Conservation (phyloP, 2,113 vertebrate species). For the Suncus etruscus region DNA sequence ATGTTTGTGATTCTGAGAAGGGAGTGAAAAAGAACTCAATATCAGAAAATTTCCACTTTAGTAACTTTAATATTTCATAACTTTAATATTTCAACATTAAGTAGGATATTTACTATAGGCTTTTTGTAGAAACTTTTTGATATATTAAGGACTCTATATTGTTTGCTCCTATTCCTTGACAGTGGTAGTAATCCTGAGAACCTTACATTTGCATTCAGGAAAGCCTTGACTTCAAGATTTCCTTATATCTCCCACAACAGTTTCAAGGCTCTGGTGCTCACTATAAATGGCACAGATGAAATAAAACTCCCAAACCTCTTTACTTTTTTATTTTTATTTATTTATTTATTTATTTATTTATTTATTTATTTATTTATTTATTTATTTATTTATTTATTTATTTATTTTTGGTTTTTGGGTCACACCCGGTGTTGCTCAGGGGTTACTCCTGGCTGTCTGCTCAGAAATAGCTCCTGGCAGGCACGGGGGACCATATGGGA, state of each 20-base stretch:
- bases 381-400: too few relatives aligned
- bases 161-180: background rate
- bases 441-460: too few relatives aligned
- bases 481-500: too few relatives aligned
- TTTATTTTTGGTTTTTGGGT: too few relatives aligned
- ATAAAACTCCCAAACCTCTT: constrained; percentile 50
- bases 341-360: too few relatives aligned
- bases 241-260: background rate
- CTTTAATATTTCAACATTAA: constrained; percentile 16
- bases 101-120: background rate
- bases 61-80: background rate
- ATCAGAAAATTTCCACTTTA: constrained; percentile 36
- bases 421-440: too few relatives aligned
- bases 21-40: background rate
- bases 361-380: too few relatives aligned
- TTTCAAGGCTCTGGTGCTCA: background rate
- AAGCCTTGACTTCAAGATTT: background rate
- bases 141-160: background rate
- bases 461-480: too few relatives aligned
- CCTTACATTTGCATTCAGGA: background rate
- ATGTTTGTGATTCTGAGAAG: background rate
- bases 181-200: background rate
- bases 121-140: background rate
- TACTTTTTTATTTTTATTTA: background rate
- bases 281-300: constrained; percentile 22